Percentiles rank a stretch among this genome's conserved stretches.
Conservation (phyloP, 2,113 vertebrate genomes). For the Brachyistius frenatus region DNA sequence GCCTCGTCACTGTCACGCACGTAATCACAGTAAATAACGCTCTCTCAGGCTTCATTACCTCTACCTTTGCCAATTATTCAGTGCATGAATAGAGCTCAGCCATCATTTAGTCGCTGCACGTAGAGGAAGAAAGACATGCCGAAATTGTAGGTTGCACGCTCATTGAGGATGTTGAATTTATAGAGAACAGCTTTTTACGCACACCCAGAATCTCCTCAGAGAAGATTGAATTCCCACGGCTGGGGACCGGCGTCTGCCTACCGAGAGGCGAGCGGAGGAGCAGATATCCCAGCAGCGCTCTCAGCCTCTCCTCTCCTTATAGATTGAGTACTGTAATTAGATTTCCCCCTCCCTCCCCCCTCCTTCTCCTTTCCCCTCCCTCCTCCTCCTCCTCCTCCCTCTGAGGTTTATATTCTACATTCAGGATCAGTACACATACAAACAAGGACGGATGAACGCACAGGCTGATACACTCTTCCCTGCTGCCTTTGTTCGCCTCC, state of each 20-base stretch:
- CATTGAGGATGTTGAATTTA: conserved; percentile 34
- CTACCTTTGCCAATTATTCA: background rate
- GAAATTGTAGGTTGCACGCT: background rate
- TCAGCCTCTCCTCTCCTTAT: conserved; percentile 56
- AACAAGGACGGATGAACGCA: conserved; percentile 37
- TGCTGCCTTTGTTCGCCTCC: conserved; percentile 36
- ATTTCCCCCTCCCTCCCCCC: conserved; percentile 36
- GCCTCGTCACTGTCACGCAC: conserved; percentile 47
- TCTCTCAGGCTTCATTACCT: conserved; percentile 27
- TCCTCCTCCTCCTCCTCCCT: conserved; percentile 1
- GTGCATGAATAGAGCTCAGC: background rate
- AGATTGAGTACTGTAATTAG: conserved; percentile 71
- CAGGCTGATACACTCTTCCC: conserved; percentile 3
- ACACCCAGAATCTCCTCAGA: conserved; percentile 39
- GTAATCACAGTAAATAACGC: conserved; percentile 60
- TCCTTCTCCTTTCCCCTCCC: background rate
- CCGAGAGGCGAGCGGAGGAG: conserved; percentile 31
- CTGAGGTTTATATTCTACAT: conserved; percentile 48
- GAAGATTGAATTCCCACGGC: conserved; percentile 28
- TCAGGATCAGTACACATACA: conserved; percentile 32
- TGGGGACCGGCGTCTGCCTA: conserved; percentile 32
- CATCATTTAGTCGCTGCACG: conserved; percentile 1
- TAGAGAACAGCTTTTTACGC: conserved; percentile 16
- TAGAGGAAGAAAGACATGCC: conserved; percentile 13
- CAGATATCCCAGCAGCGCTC: conserved; percentile 66